Percentiles rank a stretch among this genome's conserved stretches.
phyloP scores from a whole-genome alignment of 1,140 invertebrate genomes.

The Drosophila pectinifera region DNA sequence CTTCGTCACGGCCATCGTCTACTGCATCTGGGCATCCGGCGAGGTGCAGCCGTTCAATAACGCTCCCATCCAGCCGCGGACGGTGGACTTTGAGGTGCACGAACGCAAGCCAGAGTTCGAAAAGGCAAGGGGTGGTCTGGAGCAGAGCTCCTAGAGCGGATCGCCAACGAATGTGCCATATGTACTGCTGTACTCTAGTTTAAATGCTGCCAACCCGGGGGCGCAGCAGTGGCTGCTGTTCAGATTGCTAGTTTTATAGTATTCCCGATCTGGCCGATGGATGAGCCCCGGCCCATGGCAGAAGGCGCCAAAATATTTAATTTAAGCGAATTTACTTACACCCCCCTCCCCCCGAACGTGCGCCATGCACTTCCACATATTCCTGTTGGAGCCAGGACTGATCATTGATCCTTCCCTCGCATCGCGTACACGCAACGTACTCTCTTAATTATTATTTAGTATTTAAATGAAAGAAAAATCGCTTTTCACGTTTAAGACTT shows the following conservation, averaged over 20 bases:
- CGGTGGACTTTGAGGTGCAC: conserved; percentile 63
- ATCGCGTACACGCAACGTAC: conserved; percentile 52
- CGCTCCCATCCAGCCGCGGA: conserved; percentile 57
- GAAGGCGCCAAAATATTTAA: conserved; percentile 53
- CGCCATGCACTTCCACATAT: conserved; percentile 41
- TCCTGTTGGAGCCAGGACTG: conserved; percentile 32
- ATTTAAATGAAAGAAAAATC: conserved; percentile 55
- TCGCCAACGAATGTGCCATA: conserved; percentile 61
- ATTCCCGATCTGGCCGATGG: conserved; percentile 60
- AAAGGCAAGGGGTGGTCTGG: conserved; percentile 23
- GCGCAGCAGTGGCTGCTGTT: conserved; percentile 37
- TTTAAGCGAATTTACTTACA: conserved; percentile 69
- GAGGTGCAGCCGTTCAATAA: conserved; percentile 91
- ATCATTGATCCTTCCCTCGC: neutral
- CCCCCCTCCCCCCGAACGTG: conserved; percentile 18
- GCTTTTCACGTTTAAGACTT: conserved; percentile 58
- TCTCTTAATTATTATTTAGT: conserved; percentile 83
- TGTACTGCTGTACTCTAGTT: conserved; percentile 51
- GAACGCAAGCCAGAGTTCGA: conserved; percentile 54
- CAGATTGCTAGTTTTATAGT: conserved; percentile 78
- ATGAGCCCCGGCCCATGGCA: conserved; percentile 8
- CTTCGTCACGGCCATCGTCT: conserved; percentile 90
- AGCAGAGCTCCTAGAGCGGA: conserved; percentile 62
- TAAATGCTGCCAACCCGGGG: conserved; percentile 17
- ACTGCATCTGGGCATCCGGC: conserved; percentile 89